phyloP scores from a whole-genome alignment of 1,140 invertebrate genomes.

The Phortica variegata region DNA sequence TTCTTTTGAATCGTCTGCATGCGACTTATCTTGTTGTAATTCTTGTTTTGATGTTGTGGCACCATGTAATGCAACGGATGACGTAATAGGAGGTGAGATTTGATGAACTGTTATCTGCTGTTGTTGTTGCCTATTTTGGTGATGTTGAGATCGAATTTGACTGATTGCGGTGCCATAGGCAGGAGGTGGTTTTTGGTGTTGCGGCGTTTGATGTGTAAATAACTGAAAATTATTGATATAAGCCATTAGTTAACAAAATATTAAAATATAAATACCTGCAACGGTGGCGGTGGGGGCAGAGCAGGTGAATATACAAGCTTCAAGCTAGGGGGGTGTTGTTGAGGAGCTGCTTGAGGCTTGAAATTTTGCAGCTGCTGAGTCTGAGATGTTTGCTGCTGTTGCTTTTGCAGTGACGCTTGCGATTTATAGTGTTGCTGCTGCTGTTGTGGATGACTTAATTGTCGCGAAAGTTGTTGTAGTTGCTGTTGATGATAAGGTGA shows the following conservation, averaged over 20 bases:
- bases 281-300: conserved; percentile 44
- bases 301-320: conserved; percentile 39
- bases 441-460: conserved; percentile 28
- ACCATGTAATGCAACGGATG: conserved; percentile 25
- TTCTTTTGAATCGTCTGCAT: no score
- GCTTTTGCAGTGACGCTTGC: conserved; percentile 24
- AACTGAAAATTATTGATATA: conserved; percentile 22
- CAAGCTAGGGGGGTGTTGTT: conserved; percentile 27
- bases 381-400: conserved; percentile 3
- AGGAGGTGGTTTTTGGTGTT: conserved; percentile 52
- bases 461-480: background rate
- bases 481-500: conserved; percentile 1
- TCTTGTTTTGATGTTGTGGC: conserved; percentile 19
- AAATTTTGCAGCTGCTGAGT: background rate
- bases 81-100: conserved; percentile 26
- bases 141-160: conserved; percentile 57
- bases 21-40: background rate
- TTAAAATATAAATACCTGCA: conserved; percentile 30
- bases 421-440: conserved; percentile 22
- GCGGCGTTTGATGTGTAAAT: conserved; percentile 36
- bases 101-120: conserved; percentile 30
- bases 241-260: background rate
- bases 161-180: conserved; percentile 55
- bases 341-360: conserved; percentile 1
- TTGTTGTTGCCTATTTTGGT: conserved; percentile 51